phyloP scores from a whole-genome alignment of 2,888 invertebrate species.

The Agrilus mali region DNA sequence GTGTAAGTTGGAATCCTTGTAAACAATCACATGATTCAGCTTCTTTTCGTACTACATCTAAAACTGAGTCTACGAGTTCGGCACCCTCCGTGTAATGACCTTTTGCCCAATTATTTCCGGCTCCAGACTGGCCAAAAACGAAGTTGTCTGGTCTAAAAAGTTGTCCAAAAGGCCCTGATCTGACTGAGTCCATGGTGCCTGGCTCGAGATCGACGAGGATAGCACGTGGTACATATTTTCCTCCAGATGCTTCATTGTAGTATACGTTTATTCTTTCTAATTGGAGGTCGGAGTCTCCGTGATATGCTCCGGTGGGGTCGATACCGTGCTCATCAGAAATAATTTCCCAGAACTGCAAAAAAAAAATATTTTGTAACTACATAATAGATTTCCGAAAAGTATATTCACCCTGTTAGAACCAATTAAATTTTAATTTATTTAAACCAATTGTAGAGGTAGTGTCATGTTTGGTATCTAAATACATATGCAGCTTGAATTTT shows the following conservation, averaged over 20 bases:
- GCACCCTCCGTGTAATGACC: slow-evolving; percentile 92
- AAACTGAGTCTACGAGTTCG: slow-evolving; percentile 72
- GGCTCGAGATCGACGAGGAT: slow-evolving; percentile 91
- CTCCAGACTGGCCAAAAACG: slow-evolving; percentile 80
- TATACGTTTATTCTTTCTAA: slow-evolving; percentile 91
- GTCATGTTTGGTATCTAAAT: too few species aligned
- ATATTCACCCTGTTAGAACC: too few species aligned
- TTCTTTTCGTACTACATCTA: slow-evolving; percentile 78
- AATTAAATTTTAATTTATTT: too few species aligned
- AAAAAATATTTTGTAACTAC: slow-evolving; percentile 7
- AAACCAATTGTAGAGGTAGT: too few species aligned
- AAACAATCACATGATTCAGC: slow-evolving; percentile 85
- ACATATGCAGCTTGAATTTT: too few species aligned
- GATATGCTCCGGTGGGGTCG: slow-evolving; percentile 81
- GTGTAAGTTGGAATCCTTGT: slow-evolving; percentile 89
- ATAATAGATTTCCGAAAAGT: too few species aligned
- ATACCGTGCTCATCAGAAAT: slow-evolving; percentile 93
- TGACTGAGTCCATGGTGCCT: slow-evolving; percentile 94
- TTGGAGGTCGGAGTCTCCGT: slow-evolving; percentile 85
- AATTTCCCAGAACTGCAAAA: slow-evolving; percentile 83
- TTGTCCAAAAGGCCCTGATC: slow-evolving; percentile 87
- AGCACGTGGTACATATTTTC: slow-evolving; percentile 90
- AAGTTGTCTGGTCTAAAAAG: slow-evolving; percentile 94
- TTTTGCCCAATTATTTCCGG: slow-evolving; percentile 80
- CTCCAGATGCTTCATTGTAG: slow-evolving; percentile 88